Conservation (phyloP, 2,888 invertebrate genomes). For the Archaeoteleia sp. region DNA sequence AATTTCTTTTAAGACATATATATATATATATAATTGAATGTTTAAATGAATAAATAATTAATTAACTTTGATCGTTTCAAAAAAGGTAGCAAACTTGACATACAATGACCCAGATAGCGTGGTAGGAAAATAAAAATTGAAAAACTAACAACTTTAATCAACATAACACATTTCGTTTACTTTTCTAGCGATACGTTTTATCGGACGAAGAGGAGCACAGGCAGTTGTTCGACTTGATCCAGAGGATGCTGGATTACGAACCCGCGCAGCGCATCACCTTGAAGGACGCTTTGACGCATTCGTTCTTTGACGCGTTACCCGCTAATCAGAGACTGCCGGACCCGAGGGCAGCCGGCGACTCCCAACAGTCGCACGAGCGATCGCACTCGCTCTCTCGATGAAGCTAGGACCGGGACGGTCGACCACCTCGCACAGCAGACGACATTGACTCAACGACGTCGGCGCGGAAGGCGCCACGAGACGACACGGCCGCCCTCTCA, state of each 20-base stretch:
- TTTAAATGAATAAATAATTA: too few relatives aligned
- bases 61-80: too few relatives aligned
- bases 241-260: slow-evolving; percentile 98
- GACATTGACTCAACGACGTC: slow-evolving; percentile 28
- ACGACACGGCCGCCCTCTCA: too few relatives aligned
- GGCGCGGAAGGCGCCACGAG: background rate
- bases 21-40: too few relatives aligned
- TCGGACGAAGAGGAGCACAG: slow-evolving; percentile 93
- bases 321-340: slow-evolving; percentile 84
- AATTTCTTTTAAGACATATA: too few relatives aligned
- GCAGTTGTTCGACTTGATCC: slow-evolving; percentile 94
- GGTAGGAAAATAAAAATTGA: too few relatives aligned
- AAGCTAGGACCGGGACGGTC: slow-evolving; percentile 76
- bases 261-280: slow-evolving; percentile 92
- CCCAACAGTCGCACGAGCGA: slow-evolving; percentile 78
- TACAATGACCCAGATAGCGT: too few relatives aligned
- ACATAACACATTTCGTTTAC: too few relatives aligned
- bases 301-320: slow-evolving; percentile 93
- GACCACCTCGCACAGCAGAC: slow-evolving; percentile 66
- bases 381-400: slow-evolving; percentile 85
- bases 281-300: slow-evolving; percentile 91
- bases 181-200: slow-evolving; percentile 89
- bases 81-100: too few relatives aligned
- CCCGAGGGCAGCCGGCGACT: slow-evolving; percentile 75
- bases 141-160: too few relatives aligned